Evolutionary conservation across 1,140 invertebrate species (phyloP), one percentile per base, ranked within the genome.

Genomic region (Zaprionus ghesquierei): DNA sequence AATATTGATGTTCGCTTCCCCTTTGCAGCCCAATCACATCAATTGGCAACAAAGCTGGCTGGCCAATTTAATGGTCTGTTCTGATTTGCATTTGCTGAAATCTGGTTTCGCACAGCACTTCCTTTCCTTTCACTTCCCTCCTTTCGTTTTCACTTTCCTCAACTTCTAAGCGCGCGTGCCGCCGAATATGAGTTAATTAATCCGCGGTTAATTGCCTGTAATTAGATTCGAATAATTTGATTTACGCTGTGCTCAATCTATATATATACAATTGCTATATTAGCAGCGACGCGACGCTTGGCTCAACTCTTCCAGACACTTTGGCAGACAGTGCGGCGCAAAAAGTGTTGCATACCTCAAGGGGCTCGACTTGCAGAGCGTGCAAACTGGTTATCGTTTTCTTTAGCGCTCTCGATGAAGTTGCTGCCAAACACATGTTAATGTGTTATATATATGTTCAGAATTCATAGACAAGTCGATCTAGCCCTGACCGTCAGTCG

Each of bases 91-190:
- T 51, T 75, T 51, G 23, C 50, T 15, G 31, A 66, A 29, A 84
- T 70, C 77, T 74, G 69, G 81, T 86, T 85, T 68, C 44, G 8
- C 6, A 1, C 35, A 68, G 50, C 63, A 59, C 29, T 50, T 58
- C 80, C 51, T 53, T 46, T 46, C 51, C n/a, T n/a, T n/a, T n/a
- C n/a, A n/a, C n/a, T n/a, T n/a, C 9, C 75, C 56, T 25, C 25
- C 41, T 22, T 46, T n/a, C n/a, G n/a, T n/a, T 31, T 49, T 72
- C 6, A 71, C 76, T 85, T 80, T 64, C 70, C 58, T 68, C 68
- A 69, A 60, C 51, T 50, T 68, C 51, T 50, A 23, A 72, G 49
- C 70, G 79, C 75, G 79, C 70, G 70, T 79, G 77, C 79, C 80
- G 46, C 12, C 54, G n/a, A 53, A 25, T 66, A 12, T 25, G 35